Conservation (phyloP, 1,140 invertebrate genomes). For the Hypsibius dujardini region DNA sequence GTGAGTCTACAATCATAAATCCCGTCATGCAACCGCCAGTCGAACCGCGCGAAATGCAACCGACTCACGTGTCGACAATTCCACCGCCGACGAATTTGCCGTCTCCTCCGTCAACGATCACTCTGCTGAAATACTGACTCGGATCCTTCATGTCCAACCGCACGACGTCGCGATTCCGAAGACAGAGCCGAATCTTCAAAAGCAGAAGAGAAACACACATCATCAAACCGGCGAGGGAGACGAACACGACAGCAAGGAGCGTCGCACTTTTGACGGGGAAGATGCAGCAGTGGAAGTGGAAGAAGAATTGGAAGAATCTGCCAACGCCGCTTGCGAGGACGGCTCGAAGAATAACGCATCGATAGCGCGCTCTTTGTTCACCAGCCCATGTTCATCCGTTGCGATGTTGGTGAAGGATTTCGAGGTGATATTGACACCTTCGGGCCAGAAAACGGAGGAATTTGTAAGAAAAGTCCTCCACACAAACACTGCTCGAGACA, state of each 20-base stretch:
- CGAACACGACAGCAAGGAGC: no score
- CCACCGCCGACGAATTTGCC: constrained; percentile 7
- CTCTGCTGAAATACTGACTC: neutral
- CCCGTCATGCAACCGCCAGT: no score
- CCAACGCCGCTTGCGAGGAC: neutral
- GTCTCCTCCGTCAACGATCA: neutral
- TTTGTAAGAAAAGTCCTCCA: no score
- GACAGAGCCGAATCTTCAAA: neutral
- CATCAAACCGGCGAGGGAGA: neutral
- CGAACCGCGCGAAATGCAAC: no score
- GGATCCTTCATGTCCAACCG: neutral
- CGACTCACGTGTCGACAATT: neutral
- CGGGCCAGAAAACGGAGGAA: no score
- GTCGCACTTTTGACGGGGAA: no score
- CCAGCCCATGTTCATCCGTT: neutral
- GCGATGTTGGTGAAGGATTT: constrained; percentile 5
- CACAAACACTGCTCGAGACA: no score
- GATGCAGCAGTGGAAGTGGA: no score
- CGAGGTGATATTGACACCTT: no score
- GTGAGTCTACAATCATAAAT: neutral
- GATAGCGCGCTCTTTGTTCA: constrained; percentile 7
- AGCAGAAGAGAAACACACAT: neutral
- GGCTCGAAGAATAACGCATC: neutral
- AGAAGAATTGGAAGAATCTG: no score
- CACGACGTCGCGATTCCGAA: constrained; percentile 6